Conservation (phyloP, 2,888 invertebrate genomes). For the Amphimallon solstitiale region DNA sequence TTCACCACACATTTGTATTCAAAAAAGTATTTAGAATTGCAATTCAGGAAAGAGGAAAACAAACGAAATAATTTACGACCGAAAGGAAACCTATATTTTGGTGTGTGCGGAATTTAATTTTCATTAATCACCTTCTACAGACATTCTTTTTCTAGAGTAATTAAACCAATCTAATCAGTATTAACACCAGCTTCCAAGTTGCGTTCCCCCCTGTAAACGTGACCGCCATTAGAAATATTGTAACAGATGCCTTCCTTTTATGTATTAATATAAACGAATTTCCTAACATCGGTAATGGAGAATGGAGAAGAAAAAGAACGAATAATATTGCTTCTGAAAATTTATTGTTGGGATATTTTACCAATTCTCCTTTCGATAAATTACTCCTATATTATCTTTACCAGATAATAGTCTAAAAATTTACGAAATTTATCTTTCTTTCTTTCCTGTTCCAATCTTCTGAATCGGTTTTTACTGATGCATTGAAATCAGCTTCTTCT, state of each 20-base stretch:
- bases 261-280: slow-evolving; percentile 34
- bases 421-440: too few species aligned
- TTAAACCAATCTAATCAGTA: slow-evolving; percentile 38
- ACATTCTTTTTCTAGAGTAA: slow-evolving; percentile 35
- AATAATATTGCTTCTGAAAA: slow-evolving; percentile 19
- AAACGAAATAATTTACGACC: slow-evolving; percentile 33
- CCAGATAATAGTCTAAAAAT: background rate
- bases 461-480: too few species aligned
- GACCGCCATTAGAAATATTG: slow-evolving; percentile 35
- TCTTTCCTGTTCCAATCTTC: too few species aligned
- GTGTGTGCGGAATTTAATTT: slow-evolving; percentile 33
- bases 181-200: slow-evolving; percentile 26
- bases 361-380: slow-evolving; percentile 19
- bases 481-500: too few species aligned
- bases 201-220: slow-evolving; percentile 15
- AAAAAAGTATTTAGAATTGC: slow-evolving; percentile 5
- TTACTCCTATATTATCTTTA: slow-evolving; percentile 15
- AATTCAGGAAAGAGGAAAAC: slow-evolving; percentile 14
- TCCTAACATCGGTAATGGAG: background rate
- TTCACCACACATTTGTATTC: background rate
- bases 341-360: slow-evolving; percentile 23
- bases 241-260: slow-evolving; percentile 35
- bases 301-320: background rate
- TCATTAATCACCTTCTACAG: slow-evolving; percentile 33
- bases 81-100: slow-evolving; percentile 1